Evolutionary conservation across 1,140 invertebrate species (phyloP), one percentile per base, ranked within the genome.

Genomic region (Holotrichia oblita): DNA sequence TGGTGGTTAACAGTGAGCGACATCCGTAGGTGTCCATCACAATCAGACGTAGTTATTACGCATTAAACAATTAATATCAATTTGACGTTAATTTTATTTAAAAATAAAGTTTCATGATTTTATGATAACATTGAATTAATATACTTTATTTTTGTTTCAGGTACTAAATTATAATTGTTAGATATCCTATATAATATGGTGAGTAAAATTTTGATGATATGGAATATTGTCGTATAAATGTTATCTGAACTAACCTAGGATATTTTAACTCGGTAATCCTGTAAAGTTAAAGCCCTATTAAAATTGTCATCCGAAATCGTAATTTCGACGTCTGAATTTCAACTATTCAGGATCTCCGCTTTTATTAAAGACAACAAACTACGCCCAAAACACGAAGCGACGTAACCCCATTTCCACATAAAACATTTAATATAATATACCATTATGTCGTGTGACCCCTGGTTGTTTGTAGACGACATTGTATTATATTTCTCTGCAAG

Each of bases 381-480:
- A 22, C 61, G 22, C 61, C 61, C 17, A 69, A 7, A 12, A 27
- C 8, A 22, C 61, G 61, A 69, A 69, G n/a, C 44, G 44, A 10
- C 10, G 7, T 10, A 17, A 48, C 44, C 44, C 22, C 27, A 0
- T 27, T 14, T 10, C 4, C 22, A 12, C 61, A 69, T 69, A 69
- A 69, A 69, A 69, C 61, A 69, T 69, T 69, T 69, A 69, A 69
- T 27, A 69, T 69, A 69, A 69, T 69, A 22, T 34, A 27, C 20
- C 24, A 69, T 24, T 3, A 24, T 9, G 59, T 2, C 12, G 22
- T 22, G 61, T 34, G 7, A 34, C 22, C 44, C 7, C 44, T 10
- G 61, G 61, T 69, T 34, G 27, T 69, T 34, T 9, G 61, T 34
- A 69, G 2, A 27, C 24, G 61, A 34, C 27, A 10, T 69, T 27